Base-by-base conservation (phyloP, 2,113 vertebrate species). In the Oenanthe oenanthe region DNA sequence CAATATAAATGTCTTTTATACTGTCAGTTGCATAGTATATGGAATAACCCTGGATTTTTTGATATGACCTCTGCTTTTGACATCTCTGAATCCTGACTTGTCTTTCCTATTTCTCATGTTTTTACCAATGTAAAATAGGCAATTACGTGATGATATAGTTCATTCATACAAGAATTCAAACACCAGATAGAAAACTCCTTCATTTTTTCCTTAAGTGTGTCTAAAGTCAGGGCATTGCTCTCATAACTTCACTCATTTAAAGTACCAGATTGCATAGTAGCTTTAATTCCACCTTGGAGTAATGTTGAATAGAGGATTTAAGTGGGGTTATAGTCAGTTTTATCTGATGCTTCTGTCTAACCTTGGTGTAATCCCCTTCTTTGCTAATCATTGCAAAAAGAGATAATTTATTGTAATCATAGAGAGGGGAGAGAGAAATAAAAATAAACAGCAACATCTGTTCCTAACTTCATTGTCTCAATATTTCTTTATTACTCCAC, bases 371-470 rank as follows among this genome's bases (percentile, higher is more conserved):
- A 91, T 91, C 60, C 47, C 7, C 40, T 47, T 81, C 62, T 85
- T 95, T 51, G 32, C 29, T 95, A 89, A 79, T 85, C 14, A 62
- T 25, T 88, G 21, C 21, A 88, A 76, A 68, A 91, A 58, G 31
- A 89, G n/a, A 76, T 62, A 62, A 95, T 89, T 85, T 72, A 85
- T 96, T 92, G 34, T 85, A 89, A 91, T 91, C 36, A 63, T 22
- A 62, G 21, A 4, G 45, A 48, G 25, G 32, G 26, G 61, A 81
- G 48, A 70, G 40, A 31, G 57, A 89, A 92, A 84, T 71, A 58
- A 79, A 95, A 96, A 93, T 78, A 93, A 95, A 84, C 67, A 84
- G 26, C 4, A 17, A 86, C 68, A 82, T 91, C 84, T 89, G 66
- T 93, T 95, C 54, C 53, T 63, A 76, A 88, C 42, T 79, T 83